A percentile compares a stretch with the other conserved stretches of the same genome.
phyloP scores from a whole-genome alignment of 2,888 invertebrate species.

The Brachynemurus nebulosus region DNA sequence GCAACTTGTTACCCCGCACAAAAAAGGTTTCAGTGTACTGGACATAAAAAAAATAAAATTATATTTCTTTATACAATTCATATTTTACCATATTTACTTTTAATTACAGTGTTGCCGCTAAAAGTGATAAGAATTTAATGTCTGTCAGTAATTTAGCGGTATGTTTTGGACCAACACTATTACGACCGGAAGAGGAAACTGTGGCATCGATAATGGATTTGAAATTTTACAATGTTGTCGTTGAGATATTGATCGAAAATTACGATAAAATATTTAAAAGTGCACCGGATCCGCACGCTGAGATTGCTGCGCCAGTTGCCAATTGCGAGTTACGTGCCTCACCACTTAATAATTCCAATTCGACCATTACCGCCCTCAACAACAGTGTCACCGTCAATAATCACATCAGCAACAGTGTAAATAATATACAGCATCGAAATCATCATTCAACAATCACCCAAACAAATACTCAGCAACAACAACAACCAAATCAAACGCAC shows the following conservation, averaged over 20 bases:
- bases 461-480: neutral
- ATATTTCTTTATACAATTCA: too few species aligned
- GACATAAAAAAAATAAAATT: too few species aligned
- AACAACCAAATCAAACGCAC: neutral
- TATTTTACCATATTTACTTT: too few species aligned
- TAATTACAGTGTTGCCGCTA: constrained; percentile 73
- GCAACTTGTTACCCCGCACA: too few species aligned
- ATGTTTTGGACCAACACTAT: constrained; percentile 92
- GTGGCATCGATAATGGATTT: constrained; percentile 97
- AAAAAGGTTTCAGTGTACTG: too few species aligned
- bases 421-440: neutral
- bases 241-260: constrained; percentile 89
- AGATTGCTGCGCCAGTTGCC: neutral
- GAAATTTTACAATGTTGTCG: constrained; percentile 97
- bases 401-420: neutral
- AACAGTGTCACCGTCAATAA: neutral
- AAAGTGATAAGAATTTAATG: constrained; percentile 87
- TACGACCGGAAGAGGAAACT: constrained; percentile 91
- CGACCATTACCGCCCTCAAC: neutral
- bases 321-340: neutral
- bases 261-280: constrained; percentile 57
- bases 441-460: neutral
- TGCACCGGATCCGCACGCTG: constrained; percentile 28
- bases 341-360: too few species aligned
- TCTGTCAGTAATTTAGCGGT: constrained; percentile 94